Base-by-base conservation (phyloP, 2,113 vertebrate species). In the Balaeniceps rex region DNA sequence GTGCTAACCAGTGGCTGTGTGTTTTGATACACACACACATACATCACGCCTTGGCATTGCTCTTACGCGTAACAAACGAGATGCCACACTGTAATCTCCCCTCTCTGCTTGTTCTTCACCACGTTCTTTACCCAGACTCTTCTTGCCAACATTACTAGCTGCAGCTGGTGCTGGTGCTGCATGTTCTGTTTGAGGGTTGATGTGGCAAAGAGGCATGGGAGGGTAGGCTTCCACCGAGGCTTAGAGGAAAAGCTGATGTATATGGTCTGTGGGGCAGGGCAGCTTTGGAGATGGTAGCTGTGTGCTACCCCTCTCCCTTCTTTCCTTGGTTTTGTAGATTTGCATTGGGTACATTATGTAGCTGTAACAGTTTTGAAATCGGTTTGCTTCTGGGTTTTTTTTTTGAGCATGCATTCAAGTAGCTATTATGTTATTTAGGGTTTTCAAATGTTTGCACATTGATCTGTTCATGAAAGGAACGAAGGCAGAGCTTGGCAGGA, bases 381-480 rank as follows among this genome's bases (percentile, higher is more conserved):
- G 0, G 11, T 72, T 83, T 87, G 17, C 14, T 42, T 83, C 14
- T 24, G 14, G 46, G 19, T 7, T 40, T 23, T 33, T 36, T 8
- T 11, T 89, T 33, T 4, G 3, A 92, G 69, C 47, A 33, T 55
- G 15, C 19, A 89, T 87, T 83, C 44, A 80, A 90, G 57, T 54
- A 93, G 51, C 78, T 95, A 29, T 91, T 94, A 80, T 66, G 63
- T 54, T 77, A 90, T 85, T 96, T 88, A 72, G 54, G 34, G 28
- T 72, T 95, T 94, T 94, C 63, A 93, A 87, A 94, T 89, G 80
- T 94, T 93, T 97, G 58, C 79, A 80, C 38, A 74, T 86, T 93
- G 91, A 91, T 94, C 63, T 70, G 26, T 71, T 83, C 81, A 60
- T 76, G 68, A 93, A 95, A 93, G 72, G 36, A 93, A 46, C 2